These are phyloP conservation scores for Heliconius nattereri DNA, from an alignment of 1,140 invertebrate species.

Conservation along the genomic window DNA sequence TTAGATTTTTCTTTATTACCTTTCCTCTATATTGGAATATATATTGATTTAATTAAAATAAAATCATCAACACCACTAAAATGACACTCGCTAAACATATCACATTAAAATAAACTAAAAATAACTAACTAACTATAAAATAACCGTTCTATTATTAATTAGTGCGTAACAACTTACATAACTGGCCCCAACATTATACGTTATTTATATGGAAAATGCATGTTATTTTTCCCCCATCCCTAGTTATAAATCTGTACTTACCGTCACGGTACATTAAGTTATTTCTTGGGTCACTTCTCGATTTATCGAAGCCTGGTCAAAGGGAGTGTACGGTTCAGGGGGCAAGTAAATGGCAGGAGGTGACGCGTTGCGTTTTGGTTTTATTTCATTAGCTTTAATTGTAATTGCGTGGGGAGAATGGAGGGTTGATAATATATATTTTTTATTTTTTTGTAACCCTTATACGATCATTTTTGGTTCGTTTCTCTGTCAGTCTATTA, in stretches of 20 bases:
- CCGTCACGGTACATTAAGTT: conserved; percentile 13
- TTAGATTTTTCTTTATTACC: too few species aligned
- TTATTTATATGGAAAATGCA: neutral
- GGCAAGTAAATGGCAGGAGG: conserved; percentile 20
- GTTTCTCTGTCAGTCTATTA: too few species aligned
- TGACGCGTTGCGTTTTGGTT: neutral
- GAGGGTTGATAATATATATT: neutral
- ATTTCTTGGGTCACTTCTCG: conserved; percentile 28
- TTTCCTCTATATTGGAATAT: too few species aligned
- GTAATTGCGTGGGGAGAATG: neutral
- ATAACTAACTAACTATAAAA: conserved; percentile 9
- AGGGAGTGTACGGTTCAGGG: conserved; percentile 21
- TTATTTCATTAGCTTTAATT: conserved; percentile 6
- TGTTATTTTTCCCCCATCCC: neutral
- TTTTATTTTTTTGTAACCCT: neutral
- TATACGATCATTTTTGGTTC: neutral
- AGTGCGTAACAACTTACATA: conserved; percentile 14
- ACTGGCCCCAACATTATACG: neutral
- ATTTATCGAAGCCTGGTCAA: conserved; percentile 13
- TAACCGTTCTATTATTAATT: neutral
- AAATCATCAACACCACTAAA: too few species aligned
- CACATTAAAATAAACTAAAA: neutral
- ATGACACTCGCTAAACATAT: too few species aligned
- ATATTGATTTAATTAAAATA: too few species aligned
- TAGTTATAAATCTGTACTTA: conserved; percentile 8